Conservation (phyloP, 2,797 vertebrate genomes). For the Nasua narica region DNA sequence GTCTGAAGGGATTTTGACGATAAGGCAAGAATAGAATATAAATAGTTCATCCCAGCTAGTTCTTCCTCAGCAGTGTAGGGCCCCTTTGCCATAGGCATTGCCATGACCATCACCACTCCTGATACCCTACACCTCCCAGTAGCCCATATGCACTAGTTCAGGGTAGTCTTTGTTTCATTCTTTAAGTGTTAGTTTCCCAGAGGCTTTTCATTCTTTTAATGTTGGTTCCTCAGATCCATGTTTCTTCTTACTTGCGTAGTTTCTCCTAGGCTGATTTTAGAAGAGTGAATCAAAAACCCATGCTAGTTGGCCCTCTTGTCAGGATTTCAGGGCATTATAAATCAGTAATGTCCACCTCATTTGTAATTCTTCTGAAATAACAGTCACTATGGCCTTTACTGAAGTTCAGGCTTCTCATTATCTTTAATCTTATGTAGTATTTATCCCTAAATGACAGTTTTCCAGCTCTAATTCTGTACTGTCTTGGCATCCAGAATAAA, state of each 20-base stretch:
- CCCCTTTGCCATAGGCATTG: neutral
- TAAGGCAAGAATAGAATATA: neutral
- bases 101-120: neutral
- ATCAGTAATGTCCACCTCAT: neutral
- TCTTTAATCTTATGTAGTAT: neutral
- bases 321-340: neutral
- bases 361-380: conserved; percentile 50
- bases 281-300: neutral
- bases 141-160: neutral
- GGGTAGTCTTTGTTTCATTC: neutral
- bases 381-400: neutral
- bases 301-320: neutral
- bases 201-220: neutral
- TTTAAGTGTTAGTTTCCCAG: neutral
- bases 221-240: neutral
- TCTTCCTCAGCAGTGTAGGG: neutral
- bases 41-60: neutral
- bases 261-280: neutral
- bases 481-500: neutral
- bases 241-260: neutral
- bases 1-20: neutral
- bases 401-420: conserved; percentile 28
- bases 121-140: neutral
- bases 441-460: neutral
- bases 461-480: neutral